Evolutionary conservation across 2,797 vertebrate species (phyloP).

Genomic region (Enteromius trimaculatus): DNA sequence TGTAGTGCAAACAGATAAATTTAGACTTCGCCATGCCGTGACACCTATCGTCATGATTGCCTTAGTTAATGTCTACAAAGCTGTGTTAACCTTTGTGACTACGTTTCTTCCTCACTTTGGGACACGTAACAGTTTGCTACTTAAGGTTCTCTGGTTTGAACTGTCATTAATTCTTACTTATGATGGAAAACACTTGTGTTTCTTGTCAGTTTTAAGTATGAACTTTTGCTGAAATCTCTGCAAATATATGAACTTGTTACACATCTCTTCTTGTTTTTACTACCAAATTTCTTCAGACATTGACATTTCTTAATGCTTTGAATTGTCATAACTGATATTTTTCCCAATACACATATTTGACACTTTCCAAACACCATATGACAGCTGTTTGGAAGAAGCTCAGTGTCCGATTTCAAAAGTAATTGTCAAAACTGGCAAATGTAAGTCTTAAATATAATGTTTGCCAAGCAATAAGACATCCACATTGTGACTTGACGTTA

Average conservation of each 20-base stretch:
- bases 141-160: background rate
- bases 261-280: background rate
- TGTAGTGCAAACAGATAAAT: background rate
- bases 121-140: too few relatives aligned
- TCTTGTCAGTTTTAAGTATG: background rate
- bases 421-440: constrained; percentile 21
- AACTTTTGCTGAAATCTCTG: background rate
- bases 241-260: background rate
- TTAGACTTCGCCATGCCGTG: background rate
- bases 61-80: background rate
- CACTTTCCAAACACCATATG: background rate
- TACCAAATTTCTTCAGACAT: constrained; percentile 6
- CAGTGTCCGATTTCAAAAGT: background rate
- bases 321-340: background rate
- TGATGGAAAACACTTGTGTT: background rate
- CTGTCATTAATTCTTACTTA: background rate
- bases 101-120: background rate
- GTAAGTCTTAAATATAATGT: background rate
- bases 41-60: background rate
- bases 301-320: background rate
- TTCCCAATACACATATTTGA: background rate
- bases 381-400: constrained; percentile 15
- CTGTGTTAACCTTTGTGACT: background rate
- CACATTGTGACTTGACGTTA: background rate
- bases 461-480: constrained; percentile 13